These are phyloP conservation scores for Eubucco bourcierii DNA, from an alignment of 2,113 vertebrate genomes.

Conservation along the genomic window DNA sequence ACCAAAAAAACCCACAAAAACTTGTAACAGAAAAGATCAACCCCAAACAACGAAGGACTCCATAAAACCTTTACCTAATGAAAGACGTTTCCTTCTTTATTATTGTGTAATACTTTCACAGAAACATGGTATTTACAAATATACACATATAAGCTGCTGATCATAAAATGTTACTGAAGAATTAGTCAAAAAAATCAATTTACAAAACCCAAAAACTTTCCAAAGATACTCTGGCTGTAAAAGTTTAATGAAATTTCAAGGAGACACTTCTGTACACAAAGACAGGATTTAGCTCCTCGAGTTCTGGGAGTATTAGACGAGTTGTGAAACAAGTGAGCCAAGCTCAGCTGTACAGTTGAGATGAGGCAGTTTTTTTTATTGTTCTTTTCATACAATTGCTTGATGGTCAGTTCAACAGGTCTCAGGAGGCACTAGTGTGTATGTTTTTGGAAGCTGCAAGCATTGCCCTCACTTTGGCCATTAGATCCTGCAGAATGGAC, in stretches of 20 bases:
- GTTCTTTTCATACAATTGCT: constrained; percentile 9
- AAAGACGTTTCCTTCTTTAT: constrained; percentile 76
- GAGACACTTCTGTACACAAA: constrained; percentile 14
- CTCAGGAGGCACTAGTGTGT: constrained; percentile 88
- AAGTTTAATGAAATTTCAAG: not conserved
- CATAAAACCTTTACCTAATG: constrained; percentile 59
- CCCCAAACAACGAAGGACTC: not conserved
- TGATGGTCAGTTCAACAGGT: not conserved
- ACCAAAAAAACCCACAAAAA: not conserved
- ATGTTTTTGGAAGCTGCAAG: constrained; percentile 95
- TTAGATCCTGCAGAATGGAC: constrained; percentile 85
- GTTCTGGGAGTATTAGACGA: not conserved
- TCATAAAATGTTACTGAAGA: constrained; percentile 79
- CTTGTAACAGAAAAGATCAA: not conserved
- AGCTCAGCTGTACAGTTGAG: constrained; percentile 33
- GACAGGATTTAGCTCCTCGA: constrained; percentile 14
- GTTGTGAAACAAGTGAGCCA: constrained; percentile 16
- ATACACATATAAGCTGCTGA: constrained; percentile 76
- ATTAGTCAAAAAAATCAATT: constrained; percentile 79
- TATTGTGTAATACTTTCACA: constrained; percentile 79
- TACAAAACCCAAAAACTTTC: constrained; percentile 72
- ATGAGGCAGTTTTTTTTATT: constrained; percentile 43
- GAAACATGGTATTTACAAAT: constrained; percentile 85
- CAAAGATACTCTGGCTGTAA: constrained; percentile 52
- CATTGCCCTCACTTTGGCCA: constrained; percentile 99